Conservation (phyloP, 2,888 invertebrate genomes). For the Hirtodrosophila alboralis region DNA sequence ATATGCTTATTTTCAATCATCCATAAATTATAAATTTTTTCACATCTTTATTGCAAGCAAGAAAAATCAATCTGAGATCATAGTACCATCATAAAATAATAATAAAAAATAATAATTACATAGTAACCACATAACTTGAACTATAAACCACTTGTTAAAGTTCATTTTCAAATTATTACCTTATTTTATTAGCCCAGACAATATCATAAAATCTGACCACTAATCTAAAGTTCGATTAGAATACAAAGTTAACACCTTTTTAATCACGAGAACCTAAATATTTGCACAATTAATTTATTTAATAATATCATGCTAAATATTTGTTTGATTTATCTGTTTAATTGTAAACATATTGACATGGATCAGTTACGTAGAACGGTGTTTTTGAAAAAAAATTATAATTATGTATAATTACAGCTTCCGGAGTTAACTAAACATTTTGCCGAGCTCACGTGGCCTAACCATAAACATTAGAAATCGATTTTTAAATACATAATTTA, state of each 20-base stretch:
- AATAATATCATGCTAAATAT: conserved; percentile 1
- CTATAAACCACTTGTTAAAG: conserved; percentile 2
- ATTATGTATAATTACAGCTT: neutral
- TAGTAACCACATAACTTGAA: neutral
- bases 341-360: conserved; percentile 14
- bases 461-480: neutral
- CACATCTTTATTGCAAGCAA: no score
- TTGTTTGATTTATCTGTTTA: neutral
- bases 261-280: conserved; percentile 4
- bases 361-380: conserved; percentile 17
- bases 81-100: neutral
- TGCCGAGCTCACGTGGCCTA: neutral
- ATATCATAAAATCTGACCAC: neutral
- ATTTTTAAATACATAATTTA: conserved; percentile 7
- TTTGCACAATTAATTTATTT: conserved; percentile 3
- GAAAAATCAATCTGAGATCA: conserved; percentile 11
- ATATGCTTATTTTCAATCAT: no score
- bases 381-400: neutral
- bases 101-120: neutral
- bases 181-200: neutral
- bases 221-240: conserved; percentile 9
- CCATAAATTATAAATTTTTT: no score
- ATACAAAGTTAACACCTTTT: conserved; percentile 13
- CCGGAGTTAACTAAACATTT: neutral
- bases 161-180: conserved; percentile 6